phyloP scores from a whole-genome alignment of 1,140 invertebrate species.

The Palaemon carinicauda region DNA sequence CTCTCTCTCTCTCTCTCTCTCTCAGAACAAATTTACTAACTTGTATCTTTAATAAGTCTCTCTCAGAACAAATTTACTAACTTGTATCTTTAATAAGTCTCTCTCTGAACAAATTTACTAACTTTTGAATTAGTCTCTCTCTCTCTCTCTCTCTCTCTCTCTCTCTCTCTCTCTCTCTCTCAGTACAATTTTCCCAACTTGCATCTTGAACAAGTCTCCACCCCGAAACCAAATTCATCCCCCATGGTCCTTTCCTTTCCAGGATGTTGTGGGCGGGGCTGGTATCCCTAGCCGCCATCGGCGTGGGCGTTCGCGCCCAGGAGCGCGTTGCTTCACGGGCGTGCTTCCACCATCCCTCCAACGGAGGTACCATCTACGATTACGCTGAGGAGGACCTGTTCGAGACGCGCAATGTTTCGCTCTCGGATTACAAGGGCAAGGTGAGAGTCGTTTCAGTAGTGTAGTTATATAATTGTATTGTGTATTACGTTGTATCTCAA shows the following conservation, averaged over 20 bases:
- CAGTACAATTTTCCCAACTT: too few relatives aligned
- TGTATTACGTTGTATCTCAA: too few relatives aligned
- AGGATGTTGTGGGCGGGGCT: slow-evolving; percentile 47
- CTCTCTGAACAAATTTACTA: too few relatives aligned
- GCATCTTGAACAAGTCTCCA: too few relatives aligned
- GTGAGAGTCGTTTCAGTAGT: slow-evolving; percentile 40
- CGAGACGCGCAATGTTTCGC: slow-evolving; percentile 55
- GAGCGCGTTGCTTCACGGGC: slow-evolving; percentile 35
- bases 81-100: too few relatives aligned
- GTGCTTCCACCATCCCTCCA: slow-evolving; percentile 47
- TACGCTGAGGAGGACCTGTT: slow-evolving; percentile 50
- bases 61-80: too few relatives aligned
- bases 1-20: too few relatives aligned
- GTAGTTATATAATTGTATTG: too few relatives aligned
- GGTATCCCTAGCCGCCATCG: slow-evolving; percentile 18
- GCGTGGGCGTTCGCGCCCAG: slow-evolving; percentile 1
- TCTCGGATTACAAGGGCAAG: slow-evolving; percentile 62
- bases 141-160: neutral
- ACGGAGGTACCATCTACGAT: slow-evolving; percentile 53
- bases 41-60: too few relatives aligned
- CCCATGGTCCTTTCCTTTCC: neutral
- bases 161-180: too few relatives aligned
- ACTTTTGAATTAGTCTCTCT: neutral
- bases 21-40: too few relatives aligned
- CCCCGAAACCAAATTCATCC: neutral